Evolutionary conservation across 2,888 invertebrate species (phyloP).

Genomic region (Tinea pellionella): DNA sequence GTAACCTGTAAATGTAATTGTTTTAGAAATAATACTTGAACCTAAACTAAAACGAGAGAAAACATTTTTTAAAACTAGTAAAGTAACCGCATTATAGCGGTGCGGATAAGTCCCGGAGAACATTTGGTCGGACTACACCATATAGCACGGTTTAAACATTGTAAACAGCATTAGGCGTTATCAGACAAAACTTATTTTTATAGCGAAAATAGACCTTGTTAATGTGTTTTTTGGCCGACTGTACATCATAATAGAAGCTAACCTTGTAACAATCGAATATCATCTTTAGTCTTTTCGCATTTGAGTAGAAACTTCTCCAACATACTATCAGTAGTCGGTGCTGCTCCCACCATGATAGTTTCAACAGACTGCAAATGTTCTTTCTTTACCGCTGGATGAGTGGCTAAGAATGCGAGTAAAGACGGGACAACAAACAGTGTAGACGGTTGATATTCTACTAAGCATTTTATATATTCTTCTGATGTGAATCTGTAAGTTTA

Average conservation of each 20-base stretch:
- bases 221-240: too few species aligned
- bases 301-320: slow-evolving; percentile 73
- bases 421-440: slow-evolving; percentile 81
- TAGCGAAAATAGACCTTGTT: too few species aligned
- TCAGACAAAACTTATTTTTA: too few species aligned
- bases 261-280: slow-evolving; percentile 60
- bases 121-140: too few species aligned
- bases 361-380: slow-evolving; percentile 75
- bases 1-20: slow-evolving; percentile 60
- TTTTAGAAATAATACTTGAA: too few species aligned
- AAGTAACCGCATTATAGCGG: too few species aligned
- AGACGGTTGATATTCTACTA: slow-evolving; percentile 71
- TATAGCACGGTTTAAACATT: too few species aligned
- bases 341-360: slow-evolving; percentile 78
- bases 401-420: slow-evolving; percentile 78
- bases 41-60: too few species aligned
- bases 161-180: too few species aligned
- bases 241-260: slow-evolving; percentile 8
- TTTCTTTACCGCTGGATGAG: slow-evolving; percentile 75
- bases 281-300: slow-evolving; percentile 59
- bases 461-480: slow-evolving; percentile 75
- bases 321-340: slow-evolving; percentile 75
- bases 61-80: too few species aligned
- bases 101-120: too few species aligned
- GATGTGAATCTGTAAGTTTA: slow-evolving; percentile 72